Evolutionary conservation across 2,797 vertebrate genomes (phyloP).

Genomic region (Coluber constrictor): DNA sequence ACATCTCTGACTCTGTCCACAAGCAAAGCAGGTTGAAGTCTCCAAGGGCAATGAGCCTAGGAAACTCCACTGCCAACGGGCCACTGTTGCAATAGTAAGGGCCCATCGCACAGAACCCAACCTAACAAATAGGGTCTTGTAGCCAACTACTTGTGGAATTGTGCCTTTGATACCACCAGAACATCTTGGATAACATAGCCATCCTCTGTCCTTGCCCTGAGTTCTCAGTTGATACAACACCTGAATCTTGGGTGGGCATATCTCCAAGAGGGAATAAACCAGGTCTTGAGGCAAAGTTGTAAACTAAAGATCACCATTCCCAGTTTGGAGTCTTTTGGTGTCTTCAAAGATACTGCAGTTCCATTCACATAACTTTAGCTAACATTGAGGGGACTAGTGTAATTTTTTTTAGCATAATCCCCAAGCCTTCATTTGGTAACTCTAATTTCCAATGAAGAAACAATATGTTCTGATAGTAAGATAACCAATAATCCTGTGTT

Average conservation of each 20-base stretch:
- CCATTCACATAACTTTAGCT: neutral
- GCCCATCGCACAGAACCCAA: neutral
- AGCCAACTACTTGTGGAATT: neutral
- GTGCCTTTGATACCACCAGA: neutral
- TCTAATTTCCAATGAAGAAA: neutral
- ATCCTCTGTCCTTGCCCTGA: neutral
- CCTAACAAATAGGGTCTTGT: neutral
- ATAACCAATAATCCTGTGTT: neutral
- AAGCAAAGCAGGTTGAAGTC: neutral
- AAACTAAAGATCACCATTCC: neutral
- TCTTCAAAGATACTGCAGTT: neutral
- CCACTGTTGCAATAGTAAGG: neutral
- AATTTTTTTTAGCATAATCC: neutral
- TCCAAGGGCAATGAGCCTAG: neutral
- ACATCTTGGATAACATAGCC: neutral
- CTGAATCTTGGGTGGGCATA: neutral
- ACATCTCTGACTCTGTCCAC: neutral
- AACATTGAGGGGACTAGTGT: neutral
- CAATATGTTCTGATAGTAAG: neutral
- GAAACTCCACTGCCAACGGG: neutral
- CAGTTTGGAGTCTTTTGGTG: neutral
- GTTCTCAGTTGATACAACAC: neutral
- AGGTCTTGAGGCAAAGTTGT: neutral
- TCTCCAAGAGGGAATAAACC: neutral
- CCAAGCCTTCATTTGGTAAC: neutral